Base-by-base conservation (phyloP, 2,113 vertebrate genomes). In the Spermophilus dauricus region DNA sequence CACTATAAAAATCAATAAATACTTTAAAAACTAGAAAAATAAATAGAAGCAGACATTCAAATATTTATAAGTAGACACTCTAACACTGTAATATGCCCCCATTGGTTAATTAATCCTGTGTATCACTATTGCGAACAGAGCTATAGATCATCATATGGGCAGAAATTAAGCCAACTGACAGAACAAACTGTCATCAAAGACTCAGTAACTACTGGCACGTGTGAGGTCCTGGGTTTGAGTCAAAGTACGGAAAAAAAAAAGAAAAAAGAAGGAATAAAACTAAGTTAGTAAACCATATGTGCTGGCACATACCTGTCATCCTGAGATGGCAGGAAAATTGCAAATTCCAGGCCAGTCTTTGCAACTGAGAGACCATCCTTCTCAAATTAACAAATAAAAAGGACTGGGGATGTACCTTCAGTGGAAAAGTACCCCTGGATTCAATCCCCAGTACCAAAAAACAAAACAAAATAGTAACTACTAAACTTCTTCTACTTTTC, bases 151-250 rank as follows among this genome's bases (percentile, higher is more conserved):
- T 30, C 28, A 69, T 1, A 3, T 76, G 37, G 56, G 11, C 22
- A 95, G 42, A 95, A 96, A 48, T 72, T 88, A 93, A 91, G 61
- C 28, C 72, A 94, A 91, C 18, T 18, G 26, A 89, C 26, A 89
- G 24, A 80, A 14, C 32, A 85, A 76, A 85, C 30, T 91, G 77
- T 37, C 61, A 81, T 88, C 61, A 94, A 96, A 83, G 30, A 93
- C 14, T 30, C 18, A 28, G 24, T 37, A 56, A 56, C 53, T 56
- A 17, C 5, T 56, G 53, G 53, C 53, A 56, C 10, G 53, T 56
- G 16, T 56, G 53, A 56, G 53, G 53, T 17, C 53, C 53, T 56
- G 17, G 53, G 53, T 56, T 56, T 56, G 53, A 56, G 53, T 56
- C 53, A 5, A 58, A 58, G 56, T 20, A 20, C 2, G 1, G n/a